Base-by-base conservation (phyloP, 2,797 vertebrate genomes). In the Coranthus polyacanthus region DNA sequence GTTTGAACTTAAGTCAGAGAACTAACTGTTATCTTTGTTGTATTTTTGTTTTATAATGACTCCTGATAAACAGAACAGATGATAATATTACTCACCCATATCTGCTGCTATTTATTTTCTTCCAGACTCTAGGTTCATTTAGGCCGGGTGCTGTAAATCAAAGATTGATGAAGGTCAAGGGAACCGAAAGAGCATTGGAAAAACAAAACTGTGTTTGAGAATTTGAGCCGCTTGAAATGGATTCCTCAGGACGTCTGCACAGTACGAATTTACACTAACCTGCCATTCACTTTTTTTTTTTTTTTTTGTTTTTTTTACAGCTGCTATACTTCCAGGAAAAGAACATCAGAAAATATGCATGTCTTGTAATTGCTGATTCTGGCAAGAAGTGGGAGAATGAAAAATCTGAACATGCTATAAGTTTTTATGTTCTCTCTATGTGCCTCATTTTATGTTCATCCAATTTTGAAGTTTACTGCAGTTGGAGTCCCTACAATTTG, bases 1-100 rank as follows among this genome's bases (percentile, higher is more conserved):
- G 63, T 52, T 83, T 79, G 81, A 88, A 75, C 76, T 41, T 39
- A 46, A 24, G 53, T 64, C 16, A 1, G 21, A 41, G 58, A 49
- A 49, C 51, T 8, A 15, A 4, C 24, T 34, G 52, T 82, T 86
- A 86, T 90, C 86, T 61, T 21, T 36, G 55, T 68, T 64, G 63
- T 74, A 45, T 81, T 88, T 85, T 68, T 44, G 71, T 75, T 84
- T 82, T 59, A 77, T 72, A 84, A 82, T 71, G 69, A 77, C 72
- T 78, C 53, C 42, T 6, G 83, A 87, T 83, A 83, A 86, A 82
- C 62, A 34, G 22, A 74, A 45, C 54, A 61, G 71, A 67, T 81
- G 78, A 85, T 84, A 77, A 69, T 83, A 68, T 81, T 60, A 81
- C 68, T 82, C 67, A 75, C 61, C 56, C 69, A 2, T 83, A 87